Conservation (phyloP, 2,113 vertebrate genomes). For the Candoia aspera region DNA sequence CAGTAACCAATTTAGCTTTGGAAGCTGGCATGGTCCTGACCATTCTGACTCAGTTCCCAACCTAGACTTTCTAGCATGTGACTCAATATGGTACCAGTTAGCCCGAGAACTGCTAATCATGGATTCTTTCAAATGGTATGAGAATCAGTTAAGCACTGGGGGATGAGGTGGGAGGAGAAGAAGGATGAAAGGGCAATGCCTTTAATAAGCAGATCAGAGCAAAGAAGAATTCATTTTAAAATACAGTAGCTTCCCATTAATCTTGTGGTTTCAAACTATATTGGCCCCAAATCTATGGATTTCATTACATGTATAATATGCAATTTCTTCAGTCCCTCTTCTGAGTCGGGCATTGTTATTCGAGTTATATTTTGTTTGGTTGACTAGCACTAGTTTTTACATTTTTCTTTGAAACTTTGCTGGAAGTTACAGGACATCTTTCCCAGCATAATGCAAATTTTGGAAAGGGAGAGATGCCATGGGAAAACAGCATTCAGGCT, state of each 20-base stretch:
- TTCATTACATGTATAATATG: conserved; percentile 38
- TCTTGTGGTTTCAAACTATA: conserved; percentile 25
- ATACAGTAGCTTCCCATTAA: conserved; percentile 47
- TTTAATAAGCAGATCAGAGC: conserved; percentile 46
- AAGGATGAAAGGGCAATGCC: conserved; percentile 54
- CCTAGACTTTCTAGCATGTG: conserved; percentile 55
- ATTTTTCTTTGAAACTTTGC: conserved; percentile 18
- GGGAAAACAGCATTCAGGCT: conserved; percentile 47
- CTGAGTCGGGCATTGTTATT: conserved; percentile 36
- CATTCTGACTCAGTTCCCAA: conserved; percentile 65
- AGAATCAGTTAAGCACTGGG: conserved; percentile 59
- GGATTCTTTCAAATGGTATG: conserved; percentile 65
- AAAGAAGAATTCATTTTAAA: conserved; percentile 49
- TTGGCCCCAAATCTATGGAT: not conserved
- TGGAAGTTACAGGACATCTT: conserved; percentile 46
- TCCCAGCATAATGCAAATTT: conserved; percentile 43
- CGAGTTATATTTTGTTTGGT: conserved; percentile 50
- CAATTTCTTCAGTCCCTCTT: conserved; percentile 46
- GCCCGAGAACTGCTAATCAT: conserved; percentile 63
- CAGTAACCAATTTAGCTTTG: conserved; percentile 71
- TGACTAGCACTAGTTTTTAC: conserved; percentile 54
- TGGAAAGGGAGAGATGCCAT: conserved; percentile 37
- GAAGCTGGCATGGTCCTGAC: conserved; percentile 63
- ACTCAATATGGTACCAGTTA: conserved; percentile 66
- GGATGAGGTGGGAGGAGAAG: conserved; percentile 44